Conservation (phyloP, 2,888 invertebrate genomes). For the Deilephila porcellus region DNA sequence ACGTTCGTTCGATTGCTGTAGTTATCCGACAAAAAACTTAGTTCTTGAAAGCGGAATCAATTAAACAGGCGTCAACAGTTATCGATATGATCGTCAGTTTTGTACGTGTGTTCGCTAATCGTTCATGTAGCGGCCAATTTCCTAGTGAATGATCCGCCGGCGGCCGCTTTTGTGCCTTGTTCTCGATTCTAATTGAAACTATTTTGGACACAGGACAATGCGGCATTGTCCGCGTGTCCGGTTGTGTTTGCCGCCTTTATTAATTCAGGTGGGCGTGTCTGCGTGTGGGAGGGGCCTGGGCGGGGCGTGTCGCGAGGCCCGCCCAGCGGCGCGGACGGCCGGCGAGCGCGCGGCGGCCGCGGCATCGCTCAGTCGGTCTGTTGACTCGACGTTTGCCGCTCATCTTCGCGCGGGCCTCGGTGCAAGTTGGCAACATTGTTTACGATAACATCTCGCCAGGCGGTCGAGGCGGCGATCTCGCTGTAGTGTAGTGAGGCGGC, state of each 20-base stretch:
- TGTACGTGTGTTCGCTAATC: slow-evolving; percentile 60
- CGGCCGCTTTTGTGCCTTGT: slow-evolving; percentile 77
- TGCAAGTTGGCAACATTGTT: slow-evolving; percentile 57
- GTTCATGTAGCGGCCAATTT: slow-evolving; percentile 76
- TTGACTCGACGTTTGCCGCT: slow-evolving; percentile 74
- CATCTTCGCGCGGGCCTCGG: slow-evolving; percentile 60
- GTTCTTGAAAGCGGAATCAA: slow-evolving; percentile 1
- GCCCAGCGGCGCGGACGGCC: slow-evolving; percentile 63
- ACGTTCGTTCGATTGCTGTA: not conserved
- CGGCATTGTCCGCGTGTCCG: slow-evolving; percentile 83
- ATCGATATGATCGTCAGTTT: slow-evolving; percentile 44
- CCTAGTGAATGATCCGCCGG: slow-evolving; percentile 72
- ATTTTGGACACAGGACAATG: slow-evolving; percentile 83
- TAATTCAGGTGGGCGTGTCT: slow-evolving; percentile 81
- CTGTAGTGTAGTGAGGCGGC: slow-evolving; percentile 47
- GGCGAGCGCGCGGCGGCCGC: slow-evolving; percentile 53
- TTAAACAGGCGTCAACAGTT: slow-evolving; percentile 36
- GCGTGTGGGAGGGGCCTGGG: slow-evolving; percentile 67
- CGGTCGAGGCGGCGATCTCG: slow-evolving; percentile 36
- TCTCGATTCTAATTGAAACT: slow-evolving; percentile 83
- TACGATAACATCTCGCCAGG: slow-evolving; percentile 48
- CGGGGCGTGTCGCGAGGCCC: slow-evolving; percentile 54
- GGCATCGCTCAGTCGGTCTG: slow-evolving; percentile 69
- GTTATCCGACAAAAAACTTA: not conserved
- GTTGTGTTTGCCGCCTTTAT: slow-evolving; percentile 83